These are phyloP conservation scores for Ceratina australensis DNA, from an alignment of 1,140 invertebrate species.

Conservation along the genomic window DNA sequence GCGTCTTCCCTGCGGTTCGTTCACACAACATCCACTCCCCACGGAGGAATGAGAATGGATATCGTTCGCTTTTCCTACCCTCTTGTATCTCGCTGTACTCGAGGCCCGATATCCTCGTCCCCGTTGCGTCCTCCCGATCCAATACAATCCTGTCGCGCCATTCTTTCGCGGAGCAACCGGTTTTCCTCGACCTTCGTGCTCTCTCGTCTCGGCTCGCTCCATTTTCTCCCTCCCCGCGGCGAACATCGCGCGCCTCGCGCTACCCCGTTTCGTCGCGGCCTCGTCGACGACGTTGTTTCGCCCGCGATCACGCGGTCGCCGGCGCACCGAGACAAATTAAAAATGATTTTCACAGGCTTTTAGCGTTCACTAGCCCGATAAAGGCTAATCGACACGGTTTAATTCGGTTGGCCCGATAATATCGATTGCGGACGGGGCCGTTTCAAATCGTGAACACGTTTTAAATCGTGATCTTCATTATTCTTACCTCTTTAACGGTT, in stretches of 20 bases:
- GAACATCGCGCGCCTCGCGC: not conserved
- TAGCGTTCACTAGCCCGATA: not conserved
- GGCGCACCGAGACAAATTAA: constrained; percentile 1
- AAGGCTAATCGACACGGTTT: not conserved
- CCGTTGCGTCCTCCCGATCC: not conserved
- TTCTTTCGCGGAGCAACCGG: constrained; percentile 24
- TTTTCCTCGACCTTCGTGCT: constrained; percentile 13
- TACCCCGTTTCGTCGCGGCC: not conserved
- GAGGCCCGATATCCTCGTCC: too few species aligned
- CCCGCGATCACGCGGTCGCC: not conserved
- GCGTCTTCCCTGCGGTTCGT: constrained; percentile 53
- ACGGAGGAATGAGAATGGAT: constrained; percentile 58
- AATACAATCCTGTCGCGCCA: constrained; percentile 40
- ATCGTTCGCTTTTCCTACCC: constrained; percentile 45
- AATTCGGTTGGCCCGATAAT: not conserved
- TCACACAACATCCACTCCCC: constrained; percentile 58
- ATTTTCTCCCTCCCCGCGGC: not conserved
- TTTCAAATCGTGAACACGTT: too few species aligned
- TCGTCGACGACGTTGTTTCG: not conserved
- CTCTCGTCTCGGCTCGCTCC: not conserved
- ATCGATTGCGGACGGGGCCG: too few species aligned
- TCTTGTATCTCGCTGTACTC: constrained; percentile 31
- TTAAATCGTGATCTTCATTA: too few species aligned
- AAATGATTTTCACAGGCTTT: not conserved
- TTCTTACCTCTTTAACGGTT: too few species aligned